These are phyloP conservation scores for Coleophora deauratella DNA, from an alignment of 2,888 invertebrate genomes.

Conservation along the genomic window DNA sequence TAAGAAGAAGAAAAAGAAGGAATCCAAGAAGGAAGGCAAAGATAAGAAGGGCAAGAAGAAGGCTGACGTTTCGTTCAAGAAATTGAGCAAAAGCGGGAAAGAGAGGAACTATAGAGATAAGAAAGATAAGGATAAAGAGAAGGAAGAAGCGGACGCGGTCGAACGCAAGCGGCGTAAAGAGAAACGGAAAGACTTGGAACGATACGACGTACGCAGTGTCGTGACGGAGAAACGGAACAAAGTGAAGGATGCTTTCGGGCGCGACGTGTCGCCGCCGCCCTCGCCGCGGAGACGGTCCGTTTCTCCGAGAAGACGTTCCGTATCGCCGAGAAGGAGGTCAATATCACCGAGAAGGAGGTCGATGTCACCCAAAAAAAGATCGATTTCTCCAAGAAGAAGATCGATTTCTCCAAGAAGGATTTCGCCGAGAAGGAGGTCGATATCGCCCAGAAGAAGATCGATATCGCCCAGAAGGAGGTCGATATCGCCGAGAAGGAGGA, in stretches of 20 bases:
- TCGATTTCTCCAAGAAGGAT: constrained; percentile 16
- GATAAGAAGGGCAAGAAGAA: constrained; percentile 65
- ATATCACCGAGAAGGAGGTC: constrained; percentile 8
- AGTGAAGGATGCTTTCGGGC: constrained; percentile 84
- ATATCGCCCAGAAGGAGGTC: constrained; percentile 13
- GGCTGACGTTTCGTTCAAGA: constrained; percentile 80
- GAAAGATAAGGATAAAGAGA: constrained; percentile 37
- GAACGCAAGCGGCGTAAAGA: constrained; percentile 30
- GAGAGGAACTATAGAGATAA: constrained; percentile 81
- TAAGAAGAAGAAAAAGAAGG: constrained; percentile 33
- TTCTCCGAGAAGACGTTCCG: constrained; percentile 36
- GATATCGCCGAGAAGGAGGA: constrained; percentile 17
- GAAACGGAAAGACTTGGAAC: constrained; percentile 78
- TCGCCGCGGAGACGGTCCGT: constrained; percentile 77
- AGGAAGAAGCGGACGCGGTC: constrained; percentile 23
- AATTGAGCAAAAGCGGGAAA: constrained; percentile 80
- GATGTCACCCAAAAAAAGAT: constrained; percentile 12
- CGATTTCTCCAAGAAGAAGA: constrained; percentile 5
- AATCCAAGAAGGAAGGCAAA: constrained; percentile 27
- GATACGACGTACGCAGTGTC: constrained; percentile 87
- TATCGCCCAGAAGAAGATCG: constrained; percentile 14
- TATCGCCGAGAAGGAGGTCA: constrained; percentile 10
- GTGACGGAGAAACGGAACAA: constrained; percentile 80
- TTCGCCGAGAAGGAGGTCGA: constrained; percentile 9
- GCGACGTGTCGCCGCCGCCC: constrained; percentile 75